phyloP scores from a whole-genome alignment of 1,140 invertebrate species.

The Macrotrachela quadricornifera region DNA sequence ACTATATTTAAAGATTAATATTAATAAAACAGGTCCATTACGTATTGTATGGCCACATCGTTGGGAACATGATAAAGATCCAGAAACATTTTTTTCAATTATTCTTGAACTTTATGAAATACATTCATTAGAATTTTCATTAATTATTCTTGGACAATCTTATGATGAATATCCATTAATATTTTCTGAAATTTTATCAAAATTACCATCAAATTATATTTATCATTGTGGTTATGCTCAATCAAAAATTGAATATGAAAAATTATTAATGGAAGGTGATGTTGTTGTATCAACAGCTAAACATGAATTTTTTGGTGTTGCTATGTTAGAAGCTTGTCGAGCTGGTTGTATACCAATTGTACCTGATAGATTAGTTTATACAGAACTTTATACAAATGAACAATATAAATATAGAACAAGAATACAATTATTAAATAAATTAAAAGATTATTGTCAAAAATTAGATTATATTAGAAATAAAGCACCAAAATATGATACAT shows the following conservation, averaged over 20 bases:
- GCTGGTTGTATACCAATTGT: constrained; percentile 45
- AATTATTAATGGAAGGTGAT: constrained; percentile 36
- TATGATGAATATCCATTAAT: constrained; percentile 13
- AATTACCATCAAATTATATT: constrained; percentile 35
- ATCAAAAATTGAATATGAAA: constrained; percentile 38
- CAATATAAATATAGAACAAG: constrained; percentile 39
- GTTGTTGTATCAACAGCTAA: constrained; percentile 48
- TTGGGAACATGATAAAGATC: constrained; percentile 59
- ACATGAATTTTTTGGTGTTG: constrained; percentile 54
- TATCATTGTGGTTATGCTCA: constrained; percentile 40
- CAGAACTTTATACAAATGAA: constrained; percentile 45
- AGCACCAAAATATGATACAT: too few species aligned
- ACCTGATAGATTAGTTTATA: constrained; percentile 47
- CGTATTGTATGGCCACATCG: constrained; percentile 54
- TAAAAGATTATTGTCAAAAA: constrained; percentile 25
- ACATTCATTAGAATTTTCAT: constrained; percentile 13
- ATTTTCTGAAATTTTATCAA: constrained; percentile 23
- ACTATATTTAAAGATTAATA: background rate
- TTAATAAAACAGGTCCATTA: constrained; percentile 19
- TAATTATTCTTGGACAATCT: too few species aligned
- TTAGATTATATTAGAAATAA: background rate
- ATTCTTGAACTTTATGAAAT: constrained; percentile 11
- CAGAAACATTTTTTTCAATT: constrained; percentile 40
- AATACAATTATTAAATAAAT: constrained; percentile 34
- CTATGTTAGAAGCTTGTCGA: constrained; percentile 47